A percentile compares a stretch with the other conserved stretches of the same genome.
These are phyloP conservation scores for Liparis tanakae DNA, from an alignment of 2,797 vertebrate species.

Conservation along the genomic window DNA sequence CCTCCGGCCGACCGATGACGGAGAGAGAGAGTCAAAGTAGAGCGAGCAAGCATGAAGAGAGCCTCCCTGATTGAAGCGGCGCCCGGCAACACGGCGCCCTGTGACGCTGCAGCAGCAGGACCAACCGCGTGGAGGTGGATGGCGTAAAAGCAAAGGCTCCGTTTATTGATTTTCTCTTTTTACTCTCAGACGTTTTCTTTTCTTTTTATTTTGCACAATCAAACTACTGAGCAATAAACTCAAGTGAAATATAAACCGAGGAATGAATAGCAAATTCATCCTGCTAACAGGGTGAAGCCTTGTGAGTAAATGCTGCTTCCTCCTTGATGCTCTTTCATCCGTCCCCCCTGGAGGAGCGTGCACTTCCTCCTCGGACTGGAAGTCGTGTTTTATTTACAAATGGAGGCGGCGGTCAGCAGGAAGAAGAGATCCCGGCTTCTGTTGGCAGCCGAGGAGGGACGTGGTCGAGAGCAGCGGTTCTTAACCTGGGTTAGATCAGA, in stretches of 20 bases:
- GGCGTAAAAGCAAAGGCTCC: not conserved
- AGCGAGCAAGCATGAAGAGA: not conserved
- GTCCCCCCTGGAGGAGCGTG: slow-evolving; percentile 10
- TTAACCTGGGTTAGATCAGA: no score
- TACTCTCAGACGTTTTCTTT: not conserved
- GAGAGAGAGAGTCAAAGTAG: not conserved
- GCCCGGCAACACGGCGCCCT: no score
- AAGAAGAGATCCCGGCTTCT: not conserved
- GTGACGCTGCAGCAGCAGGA: not conserved
- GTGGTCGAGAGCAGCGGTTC: no score
- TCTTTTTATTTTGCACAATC: not conserved
- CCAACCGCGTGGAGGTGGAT: not conserved
- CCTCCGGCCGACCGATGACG: not conserved
- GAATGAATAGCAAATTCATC: slow-evolving; percentile 20
- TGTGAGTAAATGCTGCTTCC: slow-evolving; percentile 4
- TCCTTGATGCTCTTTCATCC: slow-evolving; percentile 9
- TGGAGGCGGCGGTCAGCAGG: slow-evolving; percentile 15
- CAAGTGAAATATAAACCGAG: slow-evolving; percentile 10
- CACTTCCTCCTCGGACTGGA: slow-evolving; percentile 8
- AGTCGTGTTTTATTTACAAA: slow-evolving; percentile 11
- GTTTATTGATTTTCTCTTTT: slow-evolving; percentile 7
- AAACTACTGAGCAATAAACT: slow-evolving; percentile 3
- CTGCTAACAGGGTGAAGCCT: not conserved
- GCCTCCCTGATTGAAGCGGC: not conserved
- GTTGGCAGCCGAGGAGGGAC: not conserved